Evolutionary conservation across 2,888 invertebrate genomes (phyloP), one percentile per base, ranked within the genome.

Genomic region (Ectemnius continuus): DNA sequence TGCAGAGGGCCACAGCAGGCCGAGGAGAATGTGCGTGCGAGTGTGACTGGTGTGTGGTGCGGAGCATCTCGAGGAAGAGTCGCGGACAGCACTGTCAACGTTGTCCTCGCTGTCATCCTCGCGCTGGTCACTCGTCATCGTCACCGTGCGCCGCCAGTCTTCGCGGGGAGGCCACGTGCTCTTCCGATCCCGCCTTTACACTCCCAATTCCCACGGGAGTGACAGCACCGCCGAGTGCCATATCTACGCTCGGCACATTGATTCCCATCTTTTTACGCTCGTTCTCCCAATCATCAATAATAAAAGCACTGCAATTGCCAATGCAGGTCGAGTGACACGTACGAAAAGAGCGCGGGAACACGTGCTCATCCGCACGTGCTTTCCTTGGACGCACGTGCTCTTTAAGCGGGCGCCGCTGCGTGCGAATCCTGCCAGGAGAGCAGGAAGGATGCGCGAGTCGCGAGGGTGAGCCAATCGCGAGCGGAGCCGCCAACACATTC

Each of bases 311-410:
- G 58, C 20, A n/a, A 26, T 26, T 36, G 36, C 65, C 46, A 57
- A 36, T 46, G 36, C 18, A n/a, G 57, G 48, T 48, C 46, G 48
- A 58, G 74, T 67, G 57, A 61, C 60, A 68, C 68, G 56, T 57
- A 74, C 71, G 59, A 76, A 68, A 76, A 71, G 72, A 73, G 64
- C 62, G 63, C 14, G 61, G 36, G 70, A 36, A 73, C 81, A 81
- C 73, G 78, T 79, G 79, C 79, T 79, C 75, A 70, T 63, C 79
- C 65, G 70, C 76, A 72, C 71, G 79, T 79, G 79, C 77, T 71
- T 72, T 78, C 69, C 36, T 36, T 52, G 45, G 67, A 67, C 58
- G 70, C 75, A 75, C 77, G 80, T 75, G 80, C 63, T 75, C 75
- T 52, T 72, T 47, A 6, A 63, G 28, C 63, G 23, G 70, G 64